phyloP scores from a whole-genome alignment of 2,888 invertebrate genomes.

The Erebia palarica region DNA sequence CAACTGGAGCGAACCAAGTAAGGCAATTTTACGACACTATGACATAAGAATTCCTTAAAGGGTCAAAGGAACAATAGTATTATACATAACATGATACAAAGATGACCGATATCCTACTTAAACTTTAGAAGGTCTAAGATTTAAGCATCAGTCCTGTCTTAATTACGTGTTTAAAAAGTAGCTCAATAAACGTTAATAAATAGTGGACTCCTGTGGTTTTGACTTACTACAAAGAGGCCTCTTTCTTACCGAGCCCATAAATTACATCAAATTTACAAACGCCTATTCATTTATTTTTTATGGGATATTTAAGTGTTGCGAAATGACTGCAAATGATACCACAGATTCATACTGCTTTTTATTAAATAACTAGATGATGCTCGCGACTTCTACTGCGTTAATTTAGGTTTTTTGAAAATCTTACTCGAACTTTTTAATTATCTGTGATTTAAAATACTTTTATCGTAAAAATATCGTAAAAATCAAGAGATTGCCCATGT shows the following conservation, averaged over 20 bases:
- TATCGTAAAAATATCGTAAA: too few species aligned
- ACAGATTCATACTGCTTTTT: background rate
- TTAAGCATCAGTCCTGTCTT: background rate
- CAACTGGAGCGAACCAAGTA: constrained; percentile 37
- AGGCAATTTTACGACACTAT: constrained; percentile 37
- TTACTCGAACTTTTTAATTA: too few species aligned
- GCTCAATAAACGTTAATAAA: background rate
- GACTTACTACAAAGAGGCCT: constrained; percentile 5
- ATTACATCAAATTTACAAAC: constrained; percentile 10
- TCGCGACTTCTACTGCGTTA: too few species aligned
- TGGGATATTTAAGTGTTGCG: background rate
- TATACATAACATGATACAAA: background rate
- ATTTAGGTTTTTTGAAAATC: too few species aligned
- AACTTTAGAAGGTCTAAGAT: background rate
- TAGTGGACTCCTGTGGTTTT: constrained; percentile 10
- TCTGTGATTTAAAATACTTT: too few species aligned
- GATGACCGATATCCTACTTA: background rate
- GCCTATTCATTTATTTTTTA: background rate
- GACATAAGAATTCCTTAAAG: constrained; percentile 33
- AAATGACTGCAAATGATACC: background rate
- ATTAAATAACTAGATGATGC: too few species aligned
- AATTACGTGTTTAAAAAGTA: background rate
- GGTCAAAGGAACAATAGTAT: constrained; percentile 7
- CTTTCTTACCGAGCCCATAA: constrained; percentile 11
- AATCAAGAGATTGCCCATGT: too few species aligned